Conservation (phyloP, 2,888 invertebrate genomes). For the Noctua janthina region DNA sequence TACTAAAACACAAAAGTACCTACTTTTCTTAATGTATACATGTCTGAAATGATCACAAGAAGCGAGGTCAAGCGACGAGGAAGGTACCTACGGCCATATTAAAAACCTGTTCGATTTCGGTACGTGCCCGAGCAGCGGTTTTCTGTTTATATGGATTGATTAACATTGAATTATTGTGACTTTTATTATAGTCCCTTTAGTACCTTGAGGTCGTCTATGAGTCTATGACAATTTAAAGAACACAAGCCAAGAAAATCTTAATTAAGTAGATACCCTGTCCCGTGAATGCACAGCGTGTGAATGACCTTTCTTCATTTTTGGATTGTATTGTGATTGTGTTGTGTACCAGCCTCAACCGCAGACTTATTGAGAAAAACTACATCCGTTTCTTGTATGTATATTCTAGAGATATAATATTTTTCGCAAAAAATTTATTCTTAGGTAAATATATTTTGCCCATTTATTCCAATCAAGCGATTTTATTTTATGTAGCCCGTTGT, state of each 20-base stretch:
- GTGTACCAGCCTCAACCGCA: not conserved
- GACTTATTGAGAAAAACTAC: constrained; percentile 18
- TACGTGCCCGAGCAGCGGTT: constrained; percentile 52
- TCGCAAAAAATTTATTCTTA: not conserved
- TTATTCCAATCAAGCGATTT: not conserved
- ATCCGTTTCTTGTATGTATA: constrained; percentile 23
- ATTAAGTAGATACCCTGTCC: not conserved
- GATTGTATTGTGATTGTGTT: constrained; percentile 24
- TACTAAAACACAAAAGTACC: constrained; percentile 27
- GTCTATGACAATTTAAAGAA: not conserved
- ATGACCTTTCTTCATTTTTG: constrained; percentile 39
- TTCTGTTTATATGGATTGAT: constrained; percentile 57
- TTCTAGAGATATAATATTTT: constrained; percentile 4
- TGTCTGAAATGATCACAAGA: constrained; percentile 44
- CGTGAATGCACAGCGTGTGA: constrained; percentile 30
- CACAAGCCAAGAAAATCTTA: not conserved
- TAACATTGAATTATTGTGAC: constrained; percentile 49
- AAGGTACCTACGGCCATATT: constrained; percentile 45
- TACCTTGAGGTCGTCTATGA: not conserved
- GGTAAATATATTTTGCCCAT: not conserved
- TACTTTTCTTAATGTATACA: constrained; percentile 19
- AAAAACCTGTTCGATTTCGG: constrained; percentile 64
- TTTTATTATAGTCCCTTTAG: constrained; percentile 29
- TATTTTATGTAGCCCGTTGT: not conserved
- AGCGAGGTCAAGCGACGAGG: constrained; percentile 57